Conservation (phyloP, 2,797 vertebrate species). For the Trachurus trachurus region DNA sequence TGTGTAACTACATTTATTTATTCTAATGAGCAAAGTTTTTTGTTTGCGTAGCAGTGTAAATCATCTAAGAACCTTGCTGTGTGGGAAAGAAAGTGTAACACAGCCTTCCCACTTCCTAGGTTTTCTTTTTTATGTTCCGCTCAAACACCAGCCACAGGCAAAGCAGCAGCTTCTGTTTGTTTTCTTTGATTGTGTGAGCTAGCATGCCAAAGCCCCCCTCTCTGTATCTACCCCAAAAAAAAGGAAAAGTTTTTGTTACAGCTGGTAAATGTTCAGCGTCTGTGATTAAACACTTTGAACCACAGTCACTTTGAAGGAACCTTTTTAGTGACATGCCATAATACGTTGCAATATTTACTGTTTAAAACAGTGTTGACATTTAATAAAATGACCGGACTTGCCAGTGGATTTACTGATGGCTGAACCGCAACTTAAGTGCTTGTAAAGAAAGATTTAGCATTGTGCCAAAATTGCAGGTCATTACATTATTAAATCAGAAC, state of each 20-base stretch:
- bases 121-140: conserved; percentile 59
- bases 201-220: conserved; percentile 53
- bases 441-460: neutral
- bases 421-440: neutral
- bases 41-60: conserved; percentile 33
- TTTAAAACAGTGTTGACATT: neutral
- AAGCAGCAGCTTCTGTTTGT: conserved; percentile 70
- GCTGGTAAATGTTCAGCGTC: conserved; percentile 40
- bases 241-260: conserved; percentile 46
- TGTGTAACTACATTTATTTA: conserved; percentile 18
- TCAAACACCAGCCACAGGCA: conserved; percentile 74
- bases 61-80: conserved; percentile 43
- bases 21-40: conserved; percentile 35
- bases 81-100: conserved; percentile 41
- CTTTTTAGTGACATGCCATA: neutral
- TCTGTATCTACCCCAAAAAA: conserved; percentile 45
- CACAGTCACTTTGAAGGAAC: conserved; percentile 16
- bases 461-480: neutral
- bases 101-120: conserved; percentile 48
- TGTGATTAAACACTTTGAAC: conserved; percentile 51
- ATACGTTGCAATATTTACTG: neutral
- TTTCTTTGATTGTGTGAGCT: conserved; percentile 71
- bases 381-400: neutral
- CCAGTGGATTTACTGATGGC: neutral
- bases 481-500: neutral